Conservation (phyloP, 2,888 invertebrate genomes). For the Drosophila acutilabella region DNA sequence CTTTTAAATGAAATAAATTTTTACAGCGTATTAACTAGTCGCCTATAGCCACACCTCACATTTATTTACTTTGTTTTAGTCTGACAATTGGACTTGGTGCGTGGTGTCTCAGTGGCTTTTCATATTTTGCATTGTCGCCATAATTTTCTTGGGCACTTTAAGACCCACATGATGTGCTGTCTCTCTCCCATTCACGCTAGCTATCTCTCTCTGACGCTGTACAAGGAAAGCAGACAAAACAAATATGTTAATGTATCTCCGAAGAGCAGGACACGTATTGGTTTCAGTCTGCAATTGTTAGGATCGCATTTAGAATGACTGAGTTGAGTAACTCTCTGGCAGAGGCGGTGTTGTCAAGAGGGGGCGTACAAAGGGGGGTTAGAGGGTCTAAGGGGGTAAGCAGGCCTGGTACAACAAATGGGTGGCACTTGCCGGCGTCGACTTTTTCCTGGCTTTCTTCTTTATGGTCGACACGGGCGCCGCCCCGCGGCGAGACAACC, state of each 20-base stretch:
- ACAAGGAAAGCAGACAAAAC: conserved; percentile 72
- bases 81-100: conserved; percentile 42
- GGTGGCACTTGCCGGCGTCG: conserved; percentile 74
- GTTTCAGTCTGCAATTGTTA: conserved; percentile 76
- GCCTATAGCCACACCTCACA: not conserved
- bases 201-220: not conserved
- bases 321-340: conserved; percentile 69
- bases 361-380: not conserved
- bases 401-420: conserved; percentile 65
- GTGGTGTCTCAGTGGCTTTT: conserved; percentile 56
- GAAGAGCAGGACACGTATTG: conserved; percentile 72
- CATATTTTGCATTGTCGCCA: conserved; percentile 67
- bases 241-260: conserved; percentile 79
- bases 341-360: conserved; percentile 15
- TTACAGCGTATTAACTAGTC: conserved; percentile 25
- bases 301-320: conserved; percentile 68
- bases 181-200: not conserved
- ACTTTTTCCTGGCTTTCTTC: conserved; percentile 69
- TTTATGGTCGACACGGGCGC: conserved; percentile 72
- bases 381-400: not conserved
- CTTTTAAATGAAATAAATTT: no score
- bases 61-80: conserved; percentile 35
- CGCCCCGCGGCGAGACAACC: conserved; percentile 67
- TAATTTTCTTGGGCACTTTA: conserved; percentile 68
- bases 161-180: conserved; percentile 25